Evolutionary conservation across 2,888 invertebrate genomes (phyloP), one percentile per base, ranked within the genome.

Genomic region (Mechanitis mazaeus): DNA sequence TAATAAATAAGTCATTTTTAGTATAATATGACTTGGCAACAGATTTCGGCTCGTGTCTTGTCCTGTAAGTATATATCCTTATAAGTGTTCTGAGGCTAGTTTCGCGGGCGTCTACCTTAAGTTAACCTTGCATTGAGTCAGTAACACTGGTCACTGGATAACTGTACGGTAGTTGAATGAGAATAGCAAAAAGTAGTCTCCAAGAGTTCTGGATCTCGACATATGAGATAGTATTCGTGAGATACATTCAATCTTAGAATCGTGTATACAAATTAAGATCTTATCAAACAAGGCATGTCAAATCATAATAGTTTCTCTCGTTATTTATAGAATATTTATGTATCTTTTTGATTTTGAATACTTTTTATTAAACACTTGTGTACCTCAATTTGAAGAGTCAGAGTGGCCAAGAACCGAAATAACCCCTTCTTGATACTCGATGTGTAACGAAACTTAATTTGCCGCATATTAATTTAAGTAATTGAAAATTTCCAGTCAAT

Each of bases 41-140:
- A 72, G 73, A 79, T 80, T 81, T 80, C 63, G 73, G 70, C 67
- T 68, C 73, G 70, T 68, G 71, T 72, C 66, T 71, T 74, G 75
- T 75, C 76, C 74, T 74, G 64, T 73, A 74, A 74, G 75, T 78
- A 78, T 78, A 81, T 81, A 76, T 79, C 79, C 77, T 81, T 83
- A 79, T 75, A 75, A 81, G 78, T 78, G 77, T 72, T 77, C 71
- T 71, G 75, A 73, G 70, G 76, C 71, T 72, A 76, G 75, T 78
- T 74, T 75, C 70, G 77, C 81, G 87, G 85, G 76, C 85, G 77
- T 85, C 84, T 73, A 87, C 85, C 86, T 81, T 81, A 72, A 67
- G 68, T 75, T 84, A 84, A 80, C 87, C 86, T 88, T 88, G 87
- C 82, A 79, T 81, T 85, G 85, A 85, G 86, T 85, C 87, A 87